phyloP scores from a whole-genome alignment of 2,113 vertebrate genomes.

The Poeciliopsis occidentalis region DNA sequence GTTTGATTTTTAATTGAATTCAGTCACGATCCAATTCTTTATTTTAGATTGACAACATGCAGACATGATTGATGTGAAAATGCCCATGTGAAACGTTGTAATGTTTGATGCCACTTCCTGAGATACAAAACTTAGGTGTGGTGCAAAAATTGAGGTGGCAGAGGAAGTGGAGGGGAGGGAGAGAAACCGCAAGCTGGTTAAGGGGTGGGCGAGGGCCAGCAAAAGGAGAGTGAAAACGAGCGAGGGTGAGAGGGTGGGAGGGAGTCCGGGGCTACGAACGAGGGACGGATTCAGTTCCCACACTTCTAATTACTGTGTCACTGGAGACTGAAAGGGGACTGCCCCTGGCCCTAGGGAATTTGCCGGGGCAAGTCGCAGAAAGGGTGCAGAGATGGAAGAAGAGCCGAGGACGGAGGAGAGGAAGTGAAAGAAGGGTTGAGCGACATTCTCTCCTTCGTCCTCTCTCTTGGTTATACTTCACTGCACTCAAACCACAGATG shows the following conservation, averaged over 20 bases:
- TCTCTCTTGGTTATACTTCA: slow-evolving; percentile 71
- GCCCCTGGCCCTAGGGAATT: slow-evolving; percentile 77
- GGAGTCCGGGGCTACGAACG: slow-evolving; percentile 73
- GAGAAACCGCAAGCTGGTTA: slow-evolving; percentile 48
- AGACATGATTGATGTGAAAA: background rate
- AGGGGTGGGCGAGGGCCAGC: slow-evolving; percentile 60
- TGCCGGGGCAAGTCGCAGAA: slow-evolving; percentile 61
- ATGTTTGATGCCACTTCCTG: slow-evolving; percentile 36
- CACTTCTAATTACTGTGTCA: slow-evolving; percentile 88
- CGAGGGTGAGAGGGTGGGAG: slow-evolving; percentile 40
- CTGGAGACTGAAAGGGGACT: slow-evolving; percentile 83
- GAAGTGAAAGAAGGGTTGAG: slow-evolving; percentile 53
- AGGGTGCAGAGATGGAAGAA: slow-evolving; percentile 53
- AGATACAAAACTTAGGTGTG: slow-evolving; percentile 31
- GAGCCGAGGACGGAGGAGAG: slow-evolving; percentile 29
- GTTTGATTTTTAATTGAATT: slow-evolving; percentile 25
- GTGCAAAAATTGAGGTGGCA: slow-evolving; percentile 54
- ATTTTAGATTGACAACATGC: background rate
- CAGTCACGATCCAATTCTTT: background rate
- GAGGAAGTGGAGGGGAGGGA: slow-evolving; percentile 49
- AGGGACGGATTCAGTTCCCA: slow-evolving; percentile 84
- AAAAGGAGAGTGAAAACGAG: slow-evolving; percentile 55
- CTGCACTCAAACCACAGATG: slow-evolving; percentile 72
- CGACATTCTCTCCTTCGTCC: slow-evolving; percentile 74
- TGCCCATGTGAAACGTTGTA: slow-evolving; percentile 1